Percentiles rank a stretch among this genome's conserved stretches.
Evolutionary conservation across 2,888 invertebrate species (phyloP).

Genomic region (Drosophila cracens): DNA sequence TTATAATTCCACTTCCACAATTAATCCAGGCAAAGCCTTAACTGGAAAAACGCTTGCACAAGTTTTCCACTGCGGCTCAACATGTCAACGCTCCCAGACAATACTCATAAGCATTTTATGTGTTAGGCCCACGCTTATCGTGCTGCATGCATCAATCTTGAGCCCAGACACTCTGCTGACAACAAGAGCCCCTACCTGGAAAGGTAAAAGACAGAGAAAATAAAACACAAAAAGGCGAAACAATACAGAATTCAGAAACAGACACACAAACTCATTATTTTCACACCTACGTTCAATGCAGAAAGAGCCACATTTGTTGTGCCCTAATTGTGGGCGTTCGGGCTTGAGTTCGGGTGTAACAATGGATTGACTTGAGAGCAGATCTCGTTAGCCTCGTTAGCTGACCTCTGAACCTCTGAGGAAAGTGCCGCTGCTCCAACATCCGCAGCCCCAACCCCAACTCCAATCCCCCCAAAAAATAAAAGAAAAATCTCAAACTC

Average conservation of each 20-base stretch:
- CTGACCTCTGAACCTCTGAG: conserved; percentile 46
- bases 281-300: conserved; percentile 57
- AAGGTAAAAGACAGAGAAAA: conserved; percentile 37
- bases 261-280: conserved; percentile 41
- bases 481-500: not conserved
- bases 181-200: conserved; percentile 53
- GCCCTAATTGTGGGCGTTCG: conserved; percentile 63
- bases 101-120: conserved; percentile 24
- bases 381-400: conserved; percentile 50
- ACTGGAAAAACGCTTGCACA: conserved; percentile 8
- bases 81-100: conserved; percentile 39
- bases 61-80: conserved; percentile 42
- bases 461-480: not conserved
- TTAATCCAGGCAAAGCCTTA: not conserved
- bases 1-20: not conserved
- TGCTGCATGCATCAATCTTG: conserved; percentile 63
- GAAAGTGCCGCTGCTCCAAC: conserved; percentile 48
- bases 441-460: conserved; percentile 23
- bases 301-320: conserved; percentile 15
- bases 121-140: conserved; percentile 48
- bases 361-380: conserved; percentile 28
- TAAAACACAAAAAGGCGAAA: conserved; percentile 1
- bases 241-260: conserved; percentile 13
- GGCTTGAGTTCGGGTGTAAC: not conserved
- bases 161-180: conserved; percentile 49